phyloP scores from a whole-genome alignment of 2,888 invertebrate species.

The Ochropacha duplaris region DNA sequence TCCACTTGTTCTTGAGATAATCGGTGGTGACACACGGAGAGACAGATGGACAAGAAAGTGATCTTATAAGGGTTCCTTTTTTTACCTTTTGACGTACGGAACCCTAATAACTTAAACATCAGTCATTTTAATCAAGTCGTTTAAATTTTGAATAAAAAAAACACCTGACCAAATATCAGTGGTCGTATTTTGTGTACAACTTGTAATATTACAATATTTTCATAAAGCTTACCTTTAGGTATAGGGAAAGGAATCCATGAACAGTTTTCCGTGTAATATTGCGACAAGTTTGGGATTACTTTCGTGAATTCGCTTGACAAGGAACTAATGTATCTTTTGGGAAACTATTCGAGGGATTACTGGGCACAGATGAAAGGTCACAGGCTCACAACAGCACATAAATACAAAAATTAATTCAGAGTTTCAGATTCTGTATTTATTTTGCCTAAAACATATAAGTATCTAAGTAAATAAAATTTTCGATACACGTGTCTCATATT shows the following conservation, averaged over 20 bases:
- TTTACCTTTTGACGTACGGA: too few species aligned
- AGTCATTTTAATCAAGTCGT: too few species aligned
- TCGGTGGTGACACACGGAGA: too few species aligned
- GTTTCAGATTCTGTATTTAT: background rate
- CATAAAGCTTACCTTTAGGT: slow-evolving; percentile 47
- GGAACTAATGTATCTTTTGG: background rate
- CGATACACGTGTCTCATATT: too few species aligned
- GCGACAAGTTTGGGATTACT: slow-evolving; percentile 22
- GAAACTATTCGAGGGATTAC: background rate
- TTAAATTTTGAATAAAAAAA: background rate
- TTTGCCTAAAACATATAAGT: too few species aligned
- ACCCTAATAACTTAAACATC: too few species aligned
- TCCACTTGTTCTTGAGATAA: too few species aligned
- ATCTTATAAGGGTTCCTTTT: too few species aligned
- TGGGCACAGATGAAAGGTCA: background rate
- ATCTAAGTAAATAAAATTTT: background rate
- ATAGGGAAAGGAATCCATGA: slow-evolving; percentile 44
- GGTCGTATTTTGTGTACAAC: background rate
- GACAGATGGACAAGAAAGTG: too few species aligned
- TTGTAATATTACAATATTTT: slow-evolving; percentile 35
- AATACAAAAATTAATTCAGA: background rate
- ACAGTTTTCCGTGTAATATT: slow-evolving; percentile 39
- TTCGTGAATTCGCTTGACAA: slow-evolving; percentile 6
- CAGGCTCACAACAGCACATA: background rate
- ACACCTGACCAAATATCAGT: background rate